Percentiles rank a stretch among this genome's conserved stretches.
Conservation (phyloP, 2,888 invertebrate genomes). For the Ptychoptera contaminata region DNA sequence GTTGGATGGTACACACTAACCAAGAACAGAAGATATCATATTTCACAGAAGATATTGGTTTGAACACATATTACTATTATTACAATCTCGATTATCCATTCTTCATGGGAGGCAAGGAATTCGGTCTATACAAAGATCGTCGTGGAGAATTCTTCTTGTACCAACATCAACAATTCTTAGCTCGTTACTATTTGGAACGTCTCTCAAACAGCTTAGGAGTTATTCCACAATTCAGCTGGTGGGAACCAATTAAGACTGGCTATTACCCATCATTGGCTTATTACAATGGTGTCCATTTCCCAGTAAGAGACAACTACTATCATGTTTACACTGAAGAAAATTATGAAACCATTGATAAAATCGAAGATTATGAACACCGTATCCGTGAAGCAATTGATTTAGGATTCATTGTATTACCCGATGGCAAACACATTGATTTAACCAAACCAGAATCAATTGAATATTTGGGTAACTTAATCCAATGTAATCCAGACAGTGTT, state of each 20-base stretch:
- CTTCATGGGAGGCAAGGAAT: constrained; percentile 43
- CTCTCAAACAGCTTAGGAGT: constrained; percentile 42
- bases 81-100: constrained; percentile 50
- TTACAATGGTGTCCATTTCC: constrained; percentile 48
- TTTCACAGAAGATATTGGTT: constrained; percentile 61
- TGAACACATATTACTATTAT: constrained; percentile 56
- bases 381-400: constrained; percentile 42
- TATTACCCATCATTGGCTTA: constrained; percentile 46
- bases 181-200: constrained; percentile 55
- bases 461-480: constrained; percentile 37
- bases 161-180: constrained; percentile 48
- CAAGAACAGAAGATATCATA: constrained; percentile 48
- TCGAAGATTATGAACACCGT: constrained; percentile 38
- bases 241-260: constrained; percentile 40
- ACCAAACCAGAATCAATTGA: constrained; percentile 30
- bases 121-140: constrained; percentile 33
- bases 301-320: constrained; percentile 42
- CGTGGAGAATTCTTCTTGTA: constrained; percentile 50
- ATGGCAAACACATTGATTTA: constrained; percentile 24
- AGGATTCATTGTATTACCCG: constrained; percentile 33
- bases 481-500: constrained; percentile 36
- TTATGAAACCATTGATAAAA: constrained; percentile 20
- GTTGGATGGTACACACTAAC: constrained; percentile 38
- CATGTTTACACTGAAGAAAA: constrained; percentile 29
- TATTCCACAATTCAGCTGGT: constrained; percentile 40